These are phyloP conservation scores for Flexamia atlantica DNA, from an alignment of 2,888 invertebrate species.

Conservation along the genomic window DNA sequence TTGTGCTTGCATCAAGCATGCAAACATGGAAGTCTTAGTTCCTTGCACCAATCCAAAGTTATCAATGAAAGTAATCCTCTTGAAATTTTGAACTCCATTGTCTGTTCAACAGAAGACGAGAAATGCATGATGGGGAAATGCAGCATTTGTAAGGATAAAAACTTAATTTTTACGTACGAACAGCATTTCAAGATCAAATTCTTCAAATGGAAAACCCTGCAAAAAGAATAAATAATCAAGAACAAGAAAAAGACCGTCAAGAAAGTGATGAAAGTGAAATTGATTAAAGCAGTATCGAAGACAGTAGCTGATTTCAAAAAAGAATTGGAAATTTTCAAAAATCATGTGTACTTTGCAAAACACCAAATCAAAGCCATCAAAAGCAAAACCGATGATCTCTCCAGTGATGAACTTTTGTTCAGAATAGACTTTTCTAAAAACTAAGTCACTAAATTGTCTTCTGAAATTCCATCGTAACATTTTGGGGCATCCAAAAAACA, in stretches of 20 bases:
- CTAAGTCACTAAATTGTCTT: background rate
- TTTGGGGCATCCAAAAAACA: conserved; percentile 43
- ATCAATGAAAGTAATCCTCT: background rate
- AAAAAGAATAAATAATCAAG: background rate
- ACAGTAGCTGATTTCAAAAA: background rate
- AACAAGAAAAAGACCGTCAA: conserved; percentile 8
- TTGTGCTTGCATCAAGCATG: background rate
- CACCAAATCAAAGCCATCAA: background rate
- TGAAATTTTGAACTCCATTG: background rate
- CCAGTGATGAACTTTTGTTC: background rate
- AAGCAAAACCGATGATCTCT: background rate
- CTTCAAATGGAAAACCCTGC: background rate
- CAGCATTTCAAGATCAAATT: background rate
- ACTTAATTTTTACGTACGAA: background rate
- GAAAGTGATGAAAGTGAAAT: background rate
- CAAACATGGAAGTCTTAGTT: background rate
- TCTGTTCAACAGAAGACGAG: background rate
- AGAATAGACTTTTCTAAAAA: conserved; percentile 13
- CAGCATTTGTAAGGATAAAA: background rate
- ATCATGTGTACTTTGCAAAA: background rate
- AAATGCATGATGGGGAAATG: background rate
- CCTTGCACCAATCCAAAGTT: background rate
- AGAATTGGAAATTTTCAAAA: background rate
- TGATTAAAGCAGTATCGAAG: background rate
- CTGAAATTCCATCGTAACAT: background rate